These are phyloP conservation scores for Belonocnema kinseyi DNA, from an alignment of 1,140 invertebrate species.

Conservation along the genomic window DNA sequence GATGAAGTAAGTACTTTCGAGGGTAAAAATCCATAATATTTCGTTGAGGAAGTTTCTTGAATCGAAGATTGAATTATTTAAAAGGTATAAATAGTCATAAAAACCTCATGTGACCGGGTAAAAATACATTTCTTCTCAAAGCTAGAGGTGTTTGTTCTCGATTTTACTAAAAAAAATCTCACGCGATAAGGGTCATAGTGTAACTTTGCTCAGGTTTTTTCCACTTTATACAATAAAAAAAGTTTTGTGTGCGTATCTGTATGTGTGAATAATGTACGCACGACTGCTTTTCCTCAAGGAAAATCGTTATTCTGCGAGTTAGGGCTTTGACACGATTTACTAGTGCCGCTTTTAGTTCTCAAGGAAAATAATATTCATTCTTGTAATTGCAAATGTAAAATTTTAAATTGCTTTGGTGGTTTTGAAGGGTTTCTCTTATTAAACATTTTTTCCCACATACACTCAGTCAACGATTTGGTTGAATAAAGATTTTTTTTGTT, in stretches of 20 bases:
- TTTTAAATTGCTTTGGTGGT: not conserved
- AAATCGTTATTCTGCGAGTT: slow-evolving; percentile 10
- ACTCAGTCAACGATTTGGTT: too few species aligned
- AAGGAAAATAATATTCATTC: not conserved
- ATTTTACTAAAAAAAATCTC: too few species aligned
- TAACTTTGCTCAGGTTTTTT: not conserved
- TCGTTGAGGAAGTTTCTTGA: too few species aligned
- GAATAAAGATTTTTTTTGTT: too few species aligned
- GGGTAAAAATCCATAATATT: too few species aligned
- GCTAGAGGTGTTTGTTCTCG: too few species aligned
- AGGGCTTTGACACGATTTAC: slow-evolving; percentile 16
- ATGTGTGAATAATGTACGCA: not conserved
- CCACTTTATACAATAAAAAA: not conserved
- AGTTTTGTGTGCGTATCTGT: not conserved
- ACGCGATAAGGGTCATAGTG: not conserved
- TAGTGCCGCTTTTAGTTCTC: not conserved
- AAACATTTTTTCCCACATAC: not conserved
- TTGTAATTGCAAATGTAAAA: not conserved
- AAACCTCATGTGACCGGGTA: too few species aligned
- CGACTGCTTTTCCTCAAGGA: not conserved
- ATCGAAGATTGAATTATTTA: too few species aligned
- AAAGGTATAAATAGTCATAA: too few species aligned
- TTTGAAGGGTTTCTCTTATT: not conserved
- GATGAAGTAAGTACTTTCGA: too few species aligned
- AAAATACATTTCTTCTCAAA: too few species aligned